Evolutionary conservation across 2,888 invertebrate species (phyloP), one percentile per base, ranked within the genome.

Genomic region (Hemistola chrysoprasaria): DNA sequence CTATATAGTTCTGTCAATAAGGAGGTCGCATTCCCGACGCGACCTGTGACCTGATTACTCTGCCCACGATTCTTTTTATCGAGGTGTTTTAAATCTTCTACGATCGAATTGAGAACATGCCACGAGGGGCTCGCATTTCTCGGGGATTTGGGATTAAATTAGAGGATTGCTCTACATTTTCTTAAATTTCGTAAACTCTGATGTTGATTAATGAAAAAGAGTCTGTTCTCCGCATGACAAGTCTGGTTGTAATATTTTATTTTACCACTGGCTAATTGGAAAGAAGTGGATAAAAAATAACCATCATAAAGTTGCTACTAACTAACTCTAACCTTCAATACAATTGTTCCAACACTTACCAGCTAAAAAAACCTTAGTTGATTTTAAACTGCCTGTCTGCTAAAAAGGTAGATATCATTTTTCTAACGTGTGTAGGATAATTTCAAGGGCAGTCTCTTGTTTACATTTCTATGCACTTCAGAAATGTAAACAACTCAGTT

Each of bases 1-100:
- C 2, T 3, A 4, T 16, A 4, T 68, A 71, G 69, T 70, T 71
- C 71, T 73, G 76, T 76, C 80, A 80, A 80, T 79, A 75, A 76
- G 72, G 66, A 62, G 67, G 65, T 64, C 60, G 66, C 80, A 84
- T 87, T 79, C 84, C 72, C 62, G 60, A 51, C 50, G 60, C 57
- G 72, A 74, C 74, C 74, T 67, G 65, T 68, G 65, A 65, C 72
- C 71, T 65, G 60, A 67, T 72, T 70, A 66, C 54, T 43, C 30
- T 22, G 24, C 26, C 32, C 25, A 28, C 47, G 43, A 39, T 44
- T 48, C 52, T 52, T 22, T 46, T 50, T 46, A 44, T 39, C 10
- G 22, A 33, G 25, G 33, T 22, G 26, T 25, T 47, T 40, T 31
- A 40, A 45, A 40, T 47, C 40, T 38, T 34, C 10, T 20, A 27